Conservation (phyloP, 2,797 vertebrate species). For the Falco concolor region DNA sequence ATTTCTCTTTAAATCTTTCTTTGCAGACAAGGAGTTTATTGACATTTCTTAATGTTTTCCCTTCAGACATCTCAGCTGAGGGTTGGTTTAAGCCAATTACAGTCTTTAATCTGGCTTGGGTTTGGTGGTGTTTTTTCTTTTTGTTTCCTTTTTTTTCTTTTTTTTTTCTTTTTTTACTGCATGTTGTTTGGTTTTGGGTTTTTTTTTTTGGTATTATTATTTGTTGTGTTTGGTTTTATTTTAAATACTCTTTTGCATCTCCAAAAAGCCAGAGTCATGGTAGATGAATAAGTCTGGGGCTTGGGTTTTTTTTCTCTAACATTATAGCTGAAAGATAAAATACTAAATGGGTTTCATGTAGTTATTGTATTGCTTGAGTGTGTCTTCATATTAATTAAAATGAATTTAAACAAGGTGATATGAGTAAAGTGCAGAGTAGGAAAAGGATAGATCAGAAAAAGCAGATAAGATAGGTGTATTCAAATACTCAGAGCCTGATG, state of each 20-base stretch:
- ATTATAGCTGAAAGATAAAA: background rate
- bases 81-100: background rate
- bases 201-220: background rate
- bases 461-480: slow-evolving; percentile 59
- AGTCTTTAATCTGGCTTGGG: background rate
- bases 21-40: background rate
- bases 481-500: slow-evolving; percentile 57
- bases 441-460: slow-evolving; percentile 41
- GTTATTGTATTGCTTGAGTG: slow-evolving; percentile 3
- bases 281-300: background rate
- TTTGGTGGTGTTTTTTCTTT: background rate
- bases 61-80: background rate
- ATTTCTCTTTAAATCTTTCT: background rate
- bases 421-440: slow-evolving; percentile 48
- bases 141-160: background rate
- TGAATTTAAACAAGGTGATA: slow-evolving; percentile 42
- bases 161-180: too few species aligned
- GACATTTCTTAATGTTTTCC: background rate
- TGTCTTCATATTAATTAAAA: slow-evolving; percentile 41
- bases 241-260: background rate
- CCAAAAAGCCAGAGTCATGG: background rate
- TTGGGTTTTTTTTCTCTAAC: background rate
- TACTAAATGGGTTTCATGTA: background rate
- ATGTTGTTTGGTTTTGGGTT: background rate
- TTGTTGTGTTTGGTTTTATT: background rate